Base-by-base conservation (phyloP, 2,797 vertebrate species). In the Thaleichthys pacificus region DNA sequence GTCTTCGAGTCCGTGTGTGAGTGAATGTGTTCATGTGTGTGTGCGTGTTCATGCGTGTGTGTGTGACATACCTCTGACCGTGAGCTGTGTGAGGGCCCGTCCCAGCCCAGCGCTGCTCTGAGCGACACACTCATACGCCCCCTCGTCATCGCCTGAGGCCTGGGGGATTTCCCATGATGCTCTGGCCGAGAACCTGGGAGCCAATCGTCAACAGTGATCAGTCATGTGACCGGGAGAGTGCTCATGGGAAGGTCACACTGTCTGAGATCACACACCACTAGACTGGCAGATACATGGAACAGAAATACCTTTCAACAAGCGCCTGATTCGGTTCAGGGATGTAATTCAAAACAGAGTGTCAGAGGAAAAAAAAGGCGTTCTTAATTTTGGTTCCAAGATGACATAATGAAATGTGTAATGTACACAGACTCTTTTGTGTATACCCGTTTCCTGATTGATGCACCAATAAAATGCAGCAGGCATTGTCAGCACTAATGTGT, bases 91-190 rank as follows among this genome's bases (percentile, higher is more conserved):
- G 5, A 81, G 78, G 32, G 94, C 96, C 24, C 80, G 91, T 0
- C 95, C 93, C 0, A 85, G 90, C 19, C 97, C 97, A 0, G 92
- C 92, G 5, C 84, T 91, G 90, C 94, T 98, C 4, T 91, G 90
- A 0, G 95, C 97, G 0, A 82, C 68, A 72, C 97, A 99, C 77
- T 97, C 94, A 0, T 98, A 98, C 0, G 66, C 73, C 57, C 96
- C 97, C 83, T 96, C 96, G 0, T 98, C 95, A 0, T 86, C 85
- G 14, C 87, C 80, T 0, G 95, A 95, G 0, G 84, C 93, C 0
- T 74, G 76, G 0, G 87, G 87, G 80, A 99, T 96, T 83, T 96
- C 91, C 95, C 95, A 98, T 81, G 93, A 96, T 91, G 95, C 89
- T 74, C 89, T 92, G 65, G 91, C 91, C 2, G 91, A 94, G 26